Evolutionary conservation across 2,888 invertebrate species (phyloP), one percentile per base, ranked within the genome.

Genomic region (Nyleta sp.): DNA sequence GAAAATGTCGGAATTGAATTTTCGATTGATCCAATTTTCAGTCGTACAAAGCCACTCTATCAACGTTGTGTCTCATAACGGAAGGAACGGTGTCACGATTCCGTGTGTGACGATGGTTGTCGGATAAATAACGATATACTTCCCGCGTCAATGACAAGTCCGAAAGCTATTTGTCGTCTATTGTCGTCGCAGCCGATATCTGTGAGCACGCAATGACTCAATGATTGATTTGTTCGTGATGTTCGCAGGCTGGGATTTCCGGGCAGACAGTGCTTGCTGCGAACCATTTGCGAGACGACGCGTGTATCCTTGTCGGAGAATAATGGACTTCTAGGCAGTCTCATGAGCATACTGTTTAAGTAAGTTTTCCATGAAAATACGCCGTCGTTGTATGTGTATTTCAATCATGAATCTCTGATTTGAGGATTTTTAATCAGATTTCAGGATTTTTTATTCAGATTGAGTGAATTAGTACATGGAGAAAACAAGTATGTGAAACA

Each of bases 281-380:
- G 89, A 81, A 84, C 87, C 24, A 90, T 90, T 74, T 91, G 90
- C 80, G 90, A 90, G 78, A 86, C 87, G 7, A 80, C 86, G 11
- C 83, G 80, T 11, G 79, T 81, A 62, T 83, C 84, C 28, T 74
- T 86, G 48, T 83, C 86, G 59, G 67, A 67, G 55, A 84, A 87
- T 80, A 87, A 88, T 76, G 89, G 89, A 28, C 84, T 91, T 6
- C 75, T 90, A 50, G 90, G 88, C 42, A 88, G 89, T 80, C 60
- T 90, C 24, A 67, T 90, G 73, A 85, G 86, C 64, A 87, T 90
- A 60, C 68, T 89, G 71, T 85, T 91, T 70, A 87, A 85, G 89
- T 89, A 82, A 87, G 88, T 87, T 48, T 71, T 35, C 40, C 38
- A 20, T 18, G 8, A 3, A 57, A 59, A 73, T 64, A 48, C 52